Evolutionary conservation across 2,797 vertebrate genomes (phyloP).

Genomic region (Sebastolobus altivelis): DNA sequence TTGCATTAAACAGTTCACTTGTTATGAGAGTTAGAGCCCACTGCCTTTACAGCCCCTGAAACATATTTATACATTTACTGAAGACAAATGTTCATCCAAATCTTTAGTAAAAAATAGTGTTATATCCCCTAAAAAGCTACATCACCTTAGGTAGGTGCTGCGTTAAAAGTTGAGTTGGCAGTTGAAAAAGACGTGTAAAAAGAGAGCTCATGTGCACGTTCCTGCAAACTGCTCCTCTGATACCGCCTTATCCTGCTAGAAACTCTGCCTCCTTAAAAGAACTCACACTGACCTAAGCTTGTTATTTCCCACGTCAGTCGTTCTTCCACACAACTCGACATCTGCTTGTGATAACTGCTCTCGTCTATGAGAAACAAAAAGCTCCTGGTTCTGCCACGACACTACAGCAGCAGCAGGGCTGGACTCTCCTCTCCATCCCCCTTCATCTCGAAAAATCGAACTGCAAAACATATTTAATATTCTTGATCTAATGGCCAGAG

Average conservation of each 20-base stretch:
- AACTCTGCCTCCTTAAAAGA: conserved; percentile 7
- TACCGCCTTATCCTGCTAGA: conserved; percentile 2
- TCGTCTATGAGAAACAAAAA: conserved; percentile 32
- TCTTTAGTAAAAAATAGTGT: background rate
- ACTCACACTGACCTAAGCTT: conserved; percentile 6
- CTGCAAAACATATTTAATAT: conserved; percentile 55
- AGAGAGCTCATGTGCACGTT: conserved; percentile 2
- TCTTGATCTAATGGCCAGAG: conserved; percentile 15
- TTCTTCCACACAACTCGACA: conserved; percentile 1
- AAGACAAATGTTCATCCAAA: conserved; percentile 4
- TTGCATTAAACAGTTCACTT: conserved; percentile 49
- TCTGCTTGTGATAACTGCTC: conserved; percentile 24
- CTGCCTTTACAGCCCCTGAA: background rate
- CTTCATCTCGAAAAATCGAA: conserved; percentile 30
- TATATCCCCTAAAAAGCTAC: background rate
- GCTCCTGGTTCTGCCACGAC: background rate
- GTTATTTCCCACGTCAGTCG: conserved; percentile 33
- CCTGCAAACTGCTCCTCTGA: conserved; percentile 16
- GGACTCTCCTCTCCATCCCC: conserved; percentile 2
- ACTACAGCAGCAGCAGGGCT: conserved; percentile 9
- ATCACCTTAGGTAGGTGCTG: background rate
- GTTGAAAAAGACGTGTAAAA: conserved; percentile 20
- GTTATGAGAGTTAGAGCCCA: conserved; percentile 14
- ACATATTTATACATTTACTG: background rate
- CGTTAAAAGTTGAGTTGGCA: background rate